These are phyloP conservation scores for Rhinolophus ferrumequinum DNA, from an alignment of 2,113 vertebrate species.

Conservation along the genomic window DNA sequence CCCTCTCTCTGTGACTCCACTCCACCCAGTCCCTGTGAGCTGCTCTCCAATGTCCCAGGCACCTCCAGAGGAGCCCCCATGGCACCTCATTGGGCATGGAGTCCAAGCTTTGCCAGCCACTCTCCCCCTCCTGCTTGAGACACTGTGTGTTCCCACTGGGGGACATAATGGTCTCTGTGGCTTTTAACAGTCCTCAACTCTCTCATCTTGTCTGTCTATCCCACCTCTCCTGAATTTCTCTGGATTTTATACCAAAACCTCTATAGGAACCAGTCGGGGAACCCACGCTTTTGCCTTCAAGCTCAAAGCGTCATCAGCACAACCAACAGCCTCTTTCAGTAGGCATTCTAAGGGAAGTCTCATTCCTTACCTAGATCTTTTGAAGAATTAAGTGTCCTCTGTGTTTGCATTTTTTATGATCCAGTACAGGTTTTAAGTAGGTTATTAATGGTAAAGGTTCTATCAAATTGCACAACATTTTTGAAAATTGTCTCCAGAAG, in stretches of 20 bases:
- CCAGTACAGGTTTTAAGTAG: background rate
- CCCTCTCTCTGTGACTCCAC: background rate
- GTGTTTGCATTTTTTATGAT: background rate
- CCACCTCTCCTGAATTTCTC: background rate
- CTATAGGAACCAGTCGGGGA: background rate
- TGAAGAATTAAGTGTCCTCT: background rate
- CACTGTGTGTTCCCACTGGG: background rate
- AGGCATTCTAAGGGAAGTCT: background rate
- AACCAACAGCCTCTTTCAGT: background rate
- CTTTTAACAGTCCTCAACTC: background rate
- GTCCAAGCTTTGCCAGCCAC: background rate
- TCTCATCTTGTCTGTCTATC: background rate
- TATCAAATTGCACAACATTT: background rate
- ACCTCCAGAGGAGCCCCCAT: background rate
- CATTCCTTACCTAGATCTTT: background rate
- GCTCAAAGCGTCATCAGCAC: background rate
- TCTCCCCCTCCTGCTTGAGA: background rate
- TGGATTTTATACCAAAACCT: background rate
- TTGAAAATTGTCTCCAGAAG: background rate
- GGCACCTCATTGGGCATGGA: background rate
- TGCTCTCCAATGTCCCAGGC: background rate
- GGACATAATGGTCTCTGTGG: background rate
- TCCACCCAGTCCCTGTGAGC: background rate
- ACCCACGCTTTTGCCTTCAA: background rate
- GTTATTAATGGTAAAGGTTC: background rate